Conservation (phyloP, 2,113 vertebrate species). For the Miniopterus natalensis region DNA sequence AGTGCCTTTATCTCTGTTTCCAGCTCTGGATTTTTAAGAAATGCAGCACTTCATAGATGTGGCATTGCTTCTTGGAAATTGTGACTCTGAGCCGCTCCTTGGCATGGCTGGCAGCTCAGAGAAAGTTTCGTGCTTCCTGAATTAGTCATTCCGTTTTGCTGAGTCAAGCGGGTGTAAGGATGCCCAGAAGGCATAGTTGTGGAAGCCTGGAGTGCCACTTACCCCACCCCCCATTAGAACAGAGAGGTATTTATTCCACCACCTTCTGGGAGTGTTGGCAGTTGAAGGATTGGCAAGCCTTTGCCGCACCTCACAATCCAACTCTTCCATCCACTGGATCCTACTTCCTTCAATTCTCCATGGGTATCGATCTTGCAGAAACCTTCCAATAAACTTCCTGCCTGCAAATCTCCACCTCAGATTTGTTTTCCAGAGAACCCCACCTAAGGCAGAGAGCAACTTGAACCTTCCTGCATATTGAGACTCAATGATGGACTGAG, state of each 20-base stretch:
- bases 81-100: background rate
- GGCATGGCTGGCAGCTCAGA: background rate
- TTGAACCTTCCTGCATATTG: background rate
- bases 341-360: background rate
- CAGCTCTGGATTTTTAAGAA: background rate
- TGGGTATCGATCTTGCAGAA: background rate
- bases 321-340: rapidly evolving
- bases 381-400: background rate
- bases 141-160: background rate
- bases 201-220: too few relatives aligned
- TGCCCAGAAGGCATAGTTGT: background rate
- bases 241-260: background rate
- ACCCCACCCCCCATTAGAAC: background rate
- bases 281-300: background rate
- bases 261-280: background rate
- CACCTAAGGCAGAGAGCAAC: background rate
- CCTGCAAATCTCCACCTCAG: background rate
- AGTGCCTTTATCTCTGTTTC: background rate
- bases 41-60: background rate
- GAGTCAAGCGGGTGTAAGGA: background rate
- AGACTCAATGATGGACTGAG: background rate
- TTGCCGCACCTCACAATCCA: background rate
- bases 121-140: background rate
- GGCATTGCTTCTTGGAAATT: background rate
- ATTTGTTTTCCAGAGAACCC: background rate